These are phyloP conservation scores for Punctoribates punctum DNA, from an alignment of 2,888 invertebrate genomes.

Conservation along the genomic window DNA sequence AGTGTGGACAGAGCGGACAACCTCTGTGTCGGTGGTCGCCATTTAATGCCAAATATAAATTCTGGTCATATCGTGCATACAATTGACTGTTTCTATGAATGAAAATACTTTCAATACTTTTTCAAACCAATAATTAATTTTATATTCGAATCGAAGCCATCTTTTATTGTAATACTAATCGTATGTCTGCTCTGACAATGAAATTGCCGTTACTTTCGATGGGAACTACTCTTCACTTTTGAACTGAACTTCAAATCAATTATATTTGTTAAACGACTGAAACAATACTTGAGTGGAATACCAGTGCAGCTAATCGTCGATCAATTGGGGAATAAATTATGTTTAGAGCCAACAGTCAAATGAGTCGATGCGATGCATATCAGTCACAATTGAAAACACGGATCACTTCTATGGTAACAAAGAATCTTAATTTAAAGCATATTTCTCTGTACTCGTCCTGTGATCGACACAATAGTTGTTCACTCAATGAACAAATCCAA, in stretches of 20 bases:
- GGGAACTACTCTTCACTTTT: neutral
- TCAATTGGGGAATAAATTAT: neutral
- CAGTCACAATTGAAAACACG: neutral
- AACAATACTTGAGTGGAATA: neutral
- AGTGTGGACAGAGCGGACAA: neutral
- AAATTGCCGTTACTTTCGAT: conserved; percentile 10
- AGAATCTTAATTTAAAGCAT: neutral
- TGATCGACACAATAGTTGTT: neutral
- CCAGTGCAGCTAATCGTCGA: conserved; percentile 15
- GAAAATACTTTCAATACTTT: neutral
- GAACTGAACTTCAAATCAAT: neutral
- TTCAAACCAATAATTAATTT: conserved; percentile 22
- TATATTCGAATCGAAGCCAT: conserved; percentile 2
- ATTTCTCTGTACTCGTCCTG: neutral
- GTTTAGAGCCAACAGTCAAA: neutral
- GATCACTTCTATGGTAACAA: neutral
- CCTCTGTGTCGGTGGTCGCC: neutral
- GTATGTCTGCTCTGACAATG: conserved; percentile 21
- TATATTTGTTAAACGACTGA: conserved; percentile 3
- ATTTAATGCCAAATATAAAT: conserved; percentile 30
- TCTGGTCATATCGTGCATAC: conserved; percentile 33
- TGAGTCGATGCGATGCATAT: conserved; percentile 21
- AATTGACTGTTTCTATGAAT: neutral
- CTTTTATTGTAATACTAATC: neutral
- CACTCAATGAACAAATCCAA: neutral